Conservation (phyloP, 53 echinoderm and acorn worm genomes). For the Antedon mediterranea region DNA sequence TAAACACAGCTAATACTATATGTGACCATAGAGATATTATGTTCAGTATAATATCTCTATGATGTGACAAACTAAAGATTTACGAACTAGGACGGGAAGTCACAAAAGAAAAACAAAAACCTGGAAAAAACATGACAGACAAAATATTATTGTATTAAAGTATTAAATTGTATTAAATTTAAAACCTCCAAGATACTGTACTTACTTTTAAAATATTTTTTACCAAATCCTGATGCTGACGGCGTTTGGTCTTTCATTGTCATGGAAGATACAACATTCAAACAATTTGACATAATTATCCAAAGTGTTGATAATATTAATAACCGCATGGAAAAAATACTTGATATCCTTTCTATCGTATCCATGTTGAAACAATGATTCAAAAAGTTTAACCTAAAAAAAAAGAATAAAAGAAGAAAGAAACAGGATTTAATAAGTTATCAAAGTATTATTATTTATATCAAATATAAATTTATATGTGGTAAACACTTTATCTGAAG, state of each 20-base stretch:
- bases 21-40: no score
- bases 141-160: no score
- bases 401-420: background rate
- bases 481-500: no score
- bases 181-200: no score
- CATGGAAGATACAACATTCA: background rate
- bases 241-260: background rate
- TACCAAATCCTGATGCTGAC: background rate
- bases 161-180: no score
- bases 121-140: no score
- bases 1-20: no score
- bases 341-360: background rate
- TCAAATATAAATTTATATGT: no score
- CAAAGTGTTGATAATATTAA: background rate
- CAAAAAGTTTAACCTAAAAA: background rate
- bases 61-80: no score
- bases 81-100: no score
- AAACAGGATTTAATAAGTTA: background rate
- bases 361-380: background rate
- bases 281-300: background rate
- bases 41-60: no score
- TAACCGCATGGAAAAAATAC: background rate
- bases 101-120: no score
- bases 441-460: background rate
- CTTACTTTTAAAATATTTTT: background rate